Conservation (phyloP, 2,113 vertebrate species). For the Leptobrachium ailaonicum region DNA sequence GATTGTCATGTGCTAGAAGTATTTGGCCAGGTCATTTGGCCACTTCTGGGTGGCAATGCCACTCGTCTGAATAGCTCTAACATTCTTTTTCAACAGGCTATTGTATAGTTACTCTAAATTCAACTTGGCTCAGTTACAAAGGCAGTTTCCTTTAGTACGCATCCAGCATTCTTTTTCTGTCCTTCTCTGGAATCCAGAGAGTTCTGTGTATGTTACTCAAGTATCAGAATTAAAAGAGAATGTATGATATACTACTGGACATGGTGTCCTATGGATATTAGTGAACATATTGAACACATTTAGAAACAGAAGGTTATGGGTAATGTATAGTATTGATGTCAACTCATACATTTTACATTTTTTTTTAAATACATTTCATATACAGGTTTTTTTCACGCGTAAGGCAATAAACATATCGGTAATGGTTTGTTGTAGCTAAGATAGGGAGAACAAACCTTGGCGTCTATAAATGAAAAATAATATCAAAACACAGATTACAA, state of each 20-base stretch:
- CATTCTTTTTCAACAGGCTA: conserved; percentile 30
- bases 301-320: not conserved
- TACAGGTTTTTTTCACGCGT: too few relatives aligned
- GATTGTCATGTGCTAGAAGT: conserved; percentile 31
- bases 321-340: not conserved
- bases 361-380: too few relatives aligned
- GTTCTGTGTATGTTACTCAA: conserved; percentile 21
- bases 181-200: conserved; percentile 23
- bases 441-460: too few relatives aligned
- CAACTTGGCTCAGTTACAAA: conserved; percentile 39
- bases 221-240: conserved; percentile 4
- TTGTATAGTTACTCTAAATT: conserved; percentile 40
- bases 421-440: too few relatives aligned
- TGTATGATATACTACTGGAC: conserved; percentile 18
- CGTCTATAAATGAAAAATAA: too few relatives aligned
- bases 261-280: conserved; percentile 7
- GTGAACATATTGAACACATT: not conserved
- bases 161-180: conserved; percentile 41
- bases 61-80: conserved; percentile 25
- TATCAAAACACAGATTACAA: too few relatives aligned
- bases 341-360: not conserved
- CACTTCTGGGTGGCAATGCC: conserved; percentile 39
- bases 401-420: too few relatives aligned
- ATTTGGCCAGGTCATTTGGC: conserved; percentile 35
- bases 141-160: conserved; percentile 34